These are phyloP conservation scores for Thaleichthys pacificus DNA, from an alignment of 2,797 vertebrate genomes.

Conservation along the genomic window DNA sequence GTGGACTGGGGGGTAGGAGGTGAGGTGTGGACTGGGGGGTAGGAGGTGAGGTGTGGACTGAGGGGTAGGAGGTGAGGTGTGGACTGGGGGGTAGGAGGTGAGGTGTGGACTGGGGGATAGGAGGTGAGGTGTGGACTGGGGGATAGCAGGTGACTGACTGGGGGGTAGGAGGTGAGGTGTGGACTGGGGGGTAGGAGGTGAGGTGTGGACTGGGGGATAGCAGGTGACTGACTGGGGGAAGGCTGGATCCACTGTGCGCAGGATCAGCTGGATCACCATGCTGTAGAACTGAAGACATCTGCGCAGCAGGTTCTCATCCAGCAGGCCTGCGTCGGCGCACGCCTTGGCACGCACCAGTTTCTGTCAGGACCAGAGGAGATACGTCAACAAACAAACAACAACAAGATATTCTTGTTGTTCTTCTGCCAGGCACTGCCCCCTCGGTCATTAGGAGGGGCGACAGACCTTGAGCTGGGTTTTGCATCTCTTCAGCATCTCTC, in stretches of 20 bases:
- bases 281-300: conserved; percentile 98
- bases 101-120: no score
- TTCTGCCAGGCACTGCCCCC: no score
- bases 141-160: conserved; percentile 77
- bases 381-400: not conserved
- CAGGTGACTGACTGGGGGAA: conserved; percentile 88
- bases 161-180: conserved; percentile 54
- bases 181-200: no score
- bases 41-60: no score
- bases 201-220: not conserved
- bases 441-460: not conserved
- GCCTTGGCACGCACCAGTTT: conserved; percentile 98
- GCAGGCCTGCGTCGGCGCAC: conserved; percentile 93
- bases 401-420: no score
- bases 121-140: no score
- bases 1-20: not conserved
- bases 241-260: conserved; percentile 91
- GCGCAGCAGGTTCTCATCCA: conserved; percentile 96
- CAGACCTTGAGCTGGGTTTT: conserved; percentile 97
- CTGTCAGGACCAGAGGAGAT: conserved; percentile 71
- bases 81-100: no score
- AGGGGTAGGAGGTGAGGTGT: conserved; percentile 21
- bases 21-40: conserved; percentile 17
- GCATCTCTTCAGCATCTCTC: conserved; percentile 98
- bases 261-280: conserved; percentile 95